Base-by-base conservation (phyloP, 37 sponge, comb jelly and placozoan genomes). In the Aplysina aerophoba region DNA sequence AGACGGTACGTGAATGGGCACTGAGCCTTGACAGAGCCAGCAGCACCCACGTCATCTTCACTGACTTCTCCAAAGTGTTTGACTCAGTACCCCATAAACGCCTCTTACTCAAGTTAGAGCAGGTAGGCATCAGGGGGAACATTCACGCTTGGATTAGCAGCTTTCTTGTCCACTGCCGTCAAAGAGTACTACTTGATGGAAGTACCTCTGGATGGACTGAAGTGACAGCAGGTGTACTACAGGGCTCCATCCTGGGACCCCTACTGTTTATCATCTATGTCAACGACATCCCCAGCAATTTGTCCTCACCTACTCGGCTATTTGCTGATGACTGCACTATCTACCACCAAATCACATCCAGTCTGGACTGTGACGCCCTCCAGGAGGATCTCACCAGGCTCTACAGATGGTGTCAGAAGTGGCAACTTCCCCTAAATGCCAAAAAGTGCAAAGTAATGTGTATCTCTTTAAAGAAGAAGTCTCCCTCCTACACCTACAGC, bases 1-100 rank as follows among this genome's bases (percentile, higher is more conserved):
- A 73, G 37, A 59, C 63, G 15, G 85, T 85, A 13, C 78, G 59
- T 34, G 38, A 75, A 15, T 85, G 85, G 85, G 85, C 85, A 24
- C 30, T 67, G 0, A 19, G 34, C 31, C 56, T 86, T 4, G 87
- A 80, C 24, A 53, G 4, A 24, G 22, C 36, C 8, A 30, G 27
- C 58, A 65, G 59, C 13, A 13, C 81, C 5, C 87, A 86, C 24
- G 72, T 79, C 0, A 17, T 69, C 4, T 86, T 66, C 59, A 38
- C 58, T 4, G 87, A 86, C 57, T 86, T 86, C 39, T 85, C 85
- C 41, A 85, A 85, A 31, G 85, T 78, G 8, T 85, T 85, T 60
- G 85, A 85, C 28, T 59, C 63, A 21, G 85, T 85, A 0, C 85
- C 85, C 0, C 85, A 85, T 31, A 15, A 59, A 27, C 53, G 73